A percentile compares a stretch with the other conserved stretches of the same genome.
These are phyloP conservation scores for Atta texana DNA, from an alignment of 1,140 invertebrate species.

Conservation along the genomic window DNA sequence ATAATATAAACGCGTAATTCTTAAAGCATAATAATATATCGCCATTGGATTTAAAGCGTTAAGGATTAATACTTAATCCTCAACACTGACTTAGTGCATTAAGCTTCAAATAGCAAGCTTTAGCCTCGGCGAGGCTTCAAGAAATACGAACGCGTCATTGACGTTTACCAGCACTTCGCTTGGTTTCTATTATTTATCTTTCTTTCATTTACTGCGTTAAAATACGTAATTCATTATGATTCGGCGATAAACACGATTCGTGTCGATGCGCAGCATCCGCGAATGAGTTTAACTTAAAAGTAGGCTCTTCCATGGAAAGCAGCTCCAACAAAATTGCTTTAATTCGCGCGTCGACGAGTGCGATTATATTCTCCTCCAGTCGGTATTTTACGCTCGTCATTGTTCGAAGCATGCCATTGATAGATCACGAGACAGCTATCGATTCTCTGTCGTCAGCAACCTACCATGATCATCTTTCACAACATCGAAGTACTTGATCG, in stretches of 20 bases:
- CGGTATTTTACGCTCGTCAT: constrained; percentile 14
- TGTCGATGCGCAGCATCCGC: constrained; percentile 15
- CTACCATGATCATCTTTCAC: constrained; percentile 34
- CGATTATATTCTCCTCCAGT: constrained; percentile 26
- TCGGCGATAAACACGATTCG: constrained; percentile 58
- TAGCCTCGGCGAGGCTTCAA: not conserved
- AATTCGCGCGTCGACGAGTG: constrained; percentile 37
- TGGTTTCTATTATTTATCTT: constrained; percentile 48
- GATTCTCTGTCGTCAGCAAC: constrained; percentile 22
- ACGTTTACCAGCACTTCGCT: not conserved
- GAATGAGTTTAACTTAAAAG: constrained; percentile 69
- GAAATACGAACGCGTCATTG: not conserved
- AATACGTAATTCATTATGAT: constrained; percentile 51
- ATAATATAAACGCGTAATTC: not conserved
- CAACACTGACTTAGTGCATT: not conserved
- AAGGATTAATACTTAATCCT: not conserved
- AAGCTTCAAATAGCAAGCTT: not conserved
- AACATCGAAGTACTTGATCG: constrained; percentile 4
- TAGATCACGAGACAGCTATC: constrained; percentile 58
- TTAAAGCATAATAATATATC: not conserved
- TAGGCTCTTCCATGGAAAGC: constrained; percentile 5
- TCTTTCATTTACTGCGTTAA: constrained; percentile 26
- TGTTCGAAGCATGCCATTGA: constrained; percentile 30
- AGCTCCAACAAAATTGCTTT: constrained; percentile 62
- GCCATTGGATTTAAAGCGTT: constrained; percentile 4